Evolutionary conservation across 2,113 vertebrate species (phyloP), one percentile per base, ranked within the genome.

Genomic region (Vidua chalybeata): DNA sequence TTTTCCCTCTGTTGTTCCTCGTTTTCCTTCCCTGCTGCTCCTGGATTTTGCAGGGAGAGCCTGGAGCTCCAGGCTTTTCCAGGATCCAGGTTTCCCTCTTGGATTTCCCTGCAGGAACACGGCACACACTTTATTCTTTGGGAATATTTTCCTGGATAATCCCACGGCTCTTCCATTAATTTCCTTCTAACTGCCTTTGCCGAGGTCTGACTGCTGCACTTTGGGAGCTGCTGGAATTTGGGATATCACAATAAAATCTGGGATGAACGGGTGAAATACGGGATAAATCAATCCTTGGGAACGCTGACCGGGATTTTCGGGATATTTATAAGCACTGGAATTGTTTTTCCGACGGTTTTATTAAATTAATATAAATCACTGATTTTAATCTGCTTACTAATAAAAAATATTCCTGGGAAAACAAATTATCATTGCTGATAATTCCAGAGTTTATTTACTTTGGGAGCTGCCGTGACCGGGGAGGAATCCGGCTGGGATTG

Each of bases 311-410:
- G 67, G 81, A 26, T 90, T 86, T 31, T 69, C 2, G 48, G 66
- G 62, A 22, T 89, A 83, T 96, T 94, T 83, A 76, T 83, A n/a
- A 90, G 43, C 81, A 62, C 91, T 94, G 95, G 91, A 89, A 90
- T 54, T 49, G 51, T 69, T 93, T 82, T 67, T 79, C 39, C 26
- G 2, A 67, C 1, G 11, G 39, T 49, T 94, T 74, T 46, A 43
- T 86, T 64, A 30, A 73, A 76, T 80, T 56, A 71, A 76, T 39
- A 15, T 12, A 90, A 89, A 35, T 58, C 62, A 6, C 66, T 45
- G 87, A 26, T 72, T 11, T 18, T 24, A 23, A 77, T 75, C 76
- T 33, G 69, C 18, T 78, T 56, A 2, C 2, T 23, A 14, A 64
- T 54, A 35, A 61, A 61, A 72, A 83, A 49, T 8, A 46, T 4